These are phyloP conservation scores for Sminthopsis crassicaudata DNA, from an alignment of 2,113 vertebrate species.

Conservation along the genomic window DNA sequence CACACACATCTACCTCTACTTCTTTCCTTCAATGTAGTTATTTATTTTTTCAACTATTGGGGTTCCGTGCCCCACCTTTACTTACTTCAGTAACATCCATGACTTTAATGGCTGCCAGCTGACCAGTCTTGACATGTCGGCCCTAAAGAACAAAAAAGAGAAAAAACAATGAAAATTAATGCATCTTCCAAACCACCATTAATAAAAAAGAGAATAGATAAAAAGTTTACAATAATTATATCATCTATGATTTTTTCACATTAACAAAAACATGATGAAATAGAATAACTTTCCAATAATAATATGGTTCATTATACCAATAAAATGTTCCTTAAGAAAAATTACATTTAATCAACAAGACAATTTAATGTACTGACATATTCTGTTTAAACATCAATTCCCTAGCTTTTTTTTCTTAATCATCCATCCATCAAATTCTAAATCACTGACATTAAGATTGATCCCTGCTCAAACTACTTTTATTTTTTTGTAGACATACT, in stretches of 20 bases:
- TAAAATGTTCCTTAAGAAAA: not conserved
- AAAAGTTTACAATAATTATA: not conserved
- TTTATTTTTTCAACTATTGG: not conserved
- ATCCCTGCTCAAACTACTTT: not conserved
- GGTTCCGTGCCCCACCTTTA: not conserved
- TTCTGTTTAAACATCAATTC: slow-evolving; percentile 45
- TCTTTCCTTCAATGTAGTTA: not conserved
- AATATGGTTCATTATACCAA: not conserved
- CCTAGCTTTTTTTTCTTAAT: not conserved
- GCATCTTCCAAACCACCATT: not conserved
- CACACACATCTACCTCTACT: not conserved
- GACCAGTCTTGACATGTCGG: slow-evolving; percentile 98
- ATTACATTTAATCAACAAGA: slow-evolving; percentile 37
- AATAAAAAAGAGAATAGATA: not conserved
- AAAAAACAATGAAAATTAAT: slow-evolving; percentile 18
- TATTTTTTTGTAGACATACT: slow-evolving; percentile 54
- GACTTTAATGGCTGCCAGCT: slow-evolving; percentile 99
- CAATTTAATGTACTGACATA: slow-evolving; percentile 27
- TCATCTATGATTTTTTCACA: not conserved
- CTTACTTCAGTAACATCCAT: slow-evolving; percentile 99
- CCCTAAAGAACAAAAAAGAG: slow-evolving; percentile 86
- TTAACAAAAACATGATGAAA: slow-evolving; percentile 22
- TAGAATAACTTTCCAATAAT: not conserved
- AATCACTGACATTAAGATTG: not conserved
- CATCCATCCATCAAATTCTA: not conserved